A percentile compares a stretch with the other conserved stretches of the same genome.
Evolutionary conservation across 2,113 vertebrate genomes (phyloP).

Genomic region (Climacteris rufus): DNA sequence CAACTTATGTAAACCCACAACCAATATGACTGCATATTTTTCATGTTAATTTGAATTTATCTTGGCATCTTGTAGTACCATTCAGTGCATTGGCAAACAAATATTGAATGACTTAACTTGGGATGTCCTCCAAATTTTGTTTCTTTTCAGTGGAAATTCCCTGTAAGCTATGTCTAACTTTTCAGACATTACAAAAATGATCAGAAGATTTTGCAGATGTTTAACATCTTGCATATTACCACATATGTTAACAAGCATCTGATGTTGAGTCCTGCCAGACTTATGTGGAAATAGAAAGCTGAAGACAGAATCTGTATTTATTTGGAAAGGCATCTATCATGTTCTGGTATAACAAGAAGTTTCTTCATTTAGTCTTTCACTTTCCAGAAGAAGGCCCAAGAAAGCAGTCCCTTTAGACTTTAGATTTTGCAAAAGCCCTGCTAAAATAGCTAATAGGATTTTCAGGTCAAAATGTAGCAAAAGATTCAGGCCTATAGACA

Average conservation of each 20-base stretch:
- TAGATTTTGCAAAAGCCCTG: neutral
- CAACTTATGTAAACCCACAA: neutral
- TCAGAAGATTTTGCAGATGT: slow-evolving; percentile 11
- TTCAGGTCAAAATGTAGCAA: neutral
- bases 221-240: neutral
- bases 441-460: neutral
- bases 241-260: neutral
- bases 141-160: slow-evolving; percentile 30
- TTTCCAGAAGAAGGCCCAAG: neutral
- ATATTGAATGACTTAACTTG: slow-evolving; percentile 3
- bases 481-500: neutral
- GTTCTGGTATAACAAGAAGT: neutral
- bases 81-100: neutral
- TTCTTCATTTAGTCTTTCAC: neutral
- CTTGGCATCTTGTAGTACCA: slow-evolving; percentile 27
- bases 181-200: slow-evolving; percentile 17
- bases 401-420: neutral
- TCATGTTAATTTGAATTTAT: slow-evolving; percentile 36
- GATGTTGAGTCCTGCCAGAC: neutral
- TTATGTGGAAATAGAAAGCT: neutral
- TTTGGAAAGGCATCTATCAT: neutral
- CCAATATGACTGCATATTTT: slow-evolving; percentile 9
- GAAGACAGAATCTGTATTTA: neutral
- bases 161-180: slow-evolving; percentile 18
- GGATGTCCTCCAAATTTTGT: slow-evolving; percentile 8